These are phyloP conservation scores for Addax nasomaculatus DNA, from an alignment of 2,113 vertebrate genomes.

Conservation along the genomic window DNA sequence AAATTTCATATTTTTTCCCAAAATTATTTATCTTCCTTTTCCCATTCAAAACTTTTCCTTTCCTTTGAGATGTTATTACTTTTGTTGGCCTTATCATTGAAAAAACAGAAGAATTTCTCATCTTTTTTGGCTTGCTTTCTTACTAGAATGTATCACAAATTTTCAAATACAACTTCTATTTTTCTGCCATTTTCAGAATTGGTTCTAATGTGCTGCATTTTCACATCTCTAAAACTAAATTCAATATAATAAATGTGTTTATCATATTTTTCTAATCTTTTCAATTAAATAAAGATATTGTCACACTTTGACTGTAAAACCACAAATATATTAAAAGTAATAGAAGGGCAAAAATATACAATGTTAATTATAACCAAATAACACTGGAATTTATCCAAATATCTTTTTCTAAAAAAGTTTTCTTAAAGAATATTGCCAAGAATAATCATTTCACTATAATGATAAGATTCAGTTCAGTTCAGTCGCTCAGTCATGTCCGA, in stretches of 20 bases:
- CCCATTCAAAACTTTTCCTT: background rate
- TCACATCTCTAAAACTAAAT: background rate
- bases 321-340: background rate
- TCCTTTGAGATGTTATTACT: background rate
- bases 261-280: background rate
- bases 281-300: background rate
- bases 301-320: background rate
- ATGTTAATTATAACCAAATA: background rate
- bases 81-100: background rate
- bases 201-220: background rate
- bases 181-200: background rate
- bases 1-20: background rate
- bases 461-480: background rate
- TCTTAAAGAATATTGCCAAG: background rate
- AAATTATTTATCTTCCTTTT: background rate
- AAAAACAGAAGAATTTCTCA: background rate
- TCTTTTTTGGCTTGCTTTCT: background rate
- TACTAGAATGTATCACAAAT: background rate
- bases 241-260: background rate
- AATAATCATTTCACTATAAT: background rate
- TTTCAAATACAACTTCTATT: background rate
- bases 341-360: background rate
- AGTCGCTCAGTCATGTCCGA: rapidly evolving
- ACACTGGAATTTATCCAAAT: background rate
- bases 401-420: background rate